Evolutionary conservation across 2,888 invertebrate genomes (phyloP), one percentile per base, ranked within the genome.

Genomic region (Pheosia tremula): DNA sequence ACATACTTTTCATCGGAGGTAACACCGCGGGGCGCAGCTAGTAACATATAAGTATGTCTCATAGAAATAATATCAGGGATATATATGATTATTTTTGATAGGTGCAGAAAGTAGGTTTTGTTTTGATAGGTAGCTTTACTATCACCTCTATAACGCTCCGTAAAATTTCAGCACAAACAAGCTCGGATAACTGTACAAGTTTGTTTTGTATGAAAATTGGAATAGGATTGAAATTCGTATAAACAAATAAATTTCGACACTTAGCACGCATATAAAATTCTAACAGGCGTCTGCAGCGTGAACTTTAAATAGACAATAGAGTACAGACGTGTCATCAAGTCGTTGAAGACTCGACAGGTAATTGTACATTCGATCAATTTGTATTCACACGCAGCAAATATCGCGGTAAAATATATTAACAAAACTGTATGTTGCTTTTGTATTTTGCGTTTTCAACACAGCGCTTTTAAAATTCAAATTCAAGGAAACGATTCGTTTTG

Each of bases 341-440:
- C 64, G 60, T 61, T 59, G 68, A 66, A 68, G 63, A 75, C 75
- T 74, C 62, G 79, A 68, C 70, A 64, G 67, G 10, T 82, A 83
- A 83, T 83, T 61, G 77, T 63, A 82, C 74, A 77, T 80, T 81
- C 67, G 68, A 66, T 71, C 41, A 56, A 67, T 66, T 62, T 55
- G 64, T 68, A 72, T 73, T 67, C 65, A 70, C 64, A 61, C 75
- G 24, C 11, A 37, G 47, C 11, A 47, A 47, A n/a, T 11, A 47
- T 5, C 9, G 10, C 0, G 9, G 43, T 4, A 10, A 3, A 45
- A 45, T 45, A 10, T 45, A 45, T 10, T 11, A 45, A 4, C 45
- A 8, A 45, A 4, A 10, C 45, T 45, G 10, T 43, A 10, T 2
- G 10, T 9, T 9, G 4, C 9, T 43, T 43, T 11, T 47, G 47